Evolutionary conservation across 2,888 invertebrate species (phyloP), one percentile per base, ranked within the genome.

Genomic region (Drosophila prolongata): DNA sequence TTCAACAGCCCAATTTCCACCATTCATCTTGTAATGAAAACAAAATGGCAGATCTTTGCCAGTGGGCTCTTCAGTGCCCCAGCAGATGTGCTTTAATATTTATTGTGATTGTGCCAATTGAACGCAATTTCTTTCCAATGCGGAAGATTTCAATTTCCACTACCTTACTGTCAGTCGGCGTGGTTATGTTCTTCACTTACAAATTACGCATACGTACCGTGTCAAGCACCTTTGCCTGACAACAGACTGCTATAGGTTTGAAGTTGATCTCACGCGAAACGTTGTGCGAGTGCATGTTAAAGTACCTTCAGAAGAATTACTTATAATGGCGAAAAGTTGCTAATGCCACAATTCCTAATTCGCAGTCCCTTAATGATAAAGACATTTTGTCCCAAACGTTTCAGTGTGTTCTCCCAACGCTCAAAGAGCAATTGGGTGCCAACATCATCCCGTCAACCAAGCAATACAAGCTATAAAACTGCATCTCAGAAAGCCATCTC

Each of bases 91-190:
- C 60, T 59, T 34, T 58, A 42, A 64, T 56, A 74, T 79, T 66
- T 69, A 55, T 64, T 52, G 58, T 54, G 50, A 38, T 50, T 49
- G 56, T 66, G 56, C 72, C 66, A 81, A 74, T 74, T 62, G 73
- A 58, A 69, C 65, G 77, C 59, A 56, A 80, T 77, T 79, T 78
- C 60, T 64, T 34, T 75, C 53, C 50, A 75, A 77, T 79, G 65
- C 82, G 85, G 81, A 81, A 85, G 79, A 75, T 73, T 79, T 75
- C 34, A 56, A 56, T 66, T 57, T 50, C 35, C 16, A 53, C 53
- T 49, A 19, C 43, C 19, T 16, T 4, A 14, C 40, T 40, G 40
- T 40, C 9, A 14, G 40, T 40, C 43, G 40, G 24, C 19, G 44
- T 71, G 19, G 75, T 74, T 56, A 60, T 62, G 49, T 75, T 60